Evolutionary conservation across 2,888 invertebrate species (phyloP).

Genomic region (Creontiades dilutus): DNA sequence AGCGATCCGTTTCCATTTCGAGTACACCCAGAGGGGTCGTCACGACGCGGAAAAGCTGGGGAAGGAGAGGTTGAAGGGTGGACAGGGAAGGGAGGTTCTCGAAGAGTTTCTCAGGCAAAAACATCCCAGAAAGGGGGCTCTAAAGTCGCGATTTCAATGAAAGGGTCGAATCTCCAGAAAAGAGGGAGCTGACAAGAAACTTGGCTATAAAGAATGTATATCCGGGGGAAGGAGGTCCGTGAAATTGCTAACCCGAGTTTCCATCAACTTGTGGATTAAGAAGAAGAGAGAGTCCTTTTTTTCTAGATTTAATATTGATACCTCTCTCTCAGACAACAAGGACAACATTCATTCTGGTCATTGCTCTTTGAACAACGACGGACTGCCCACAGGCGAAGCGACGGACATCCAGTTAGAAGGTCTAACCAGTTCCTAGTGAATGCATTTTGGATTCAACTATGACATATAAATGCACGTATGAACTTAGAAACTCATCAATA

Average conservation of each 20-base stretch:
- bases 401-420: too few species aligned
- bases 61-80: too few species aligned
- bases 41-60: background rate
- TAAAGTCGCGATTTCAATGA: constrained; percentile 30
- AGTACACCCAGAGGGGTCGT: background rate
- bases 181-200: constrained; percentile 24
- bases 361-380: too few species aligned
- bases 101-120: background rate
- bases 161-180: constrained; percentile 4
- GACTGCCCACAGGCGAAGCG: too few species aligned
- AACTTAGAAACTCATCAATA: too few species aligned
- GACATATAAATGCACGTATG: too few species aligned
- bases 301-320: background rate
- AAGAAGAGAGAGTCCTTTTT: background rate
- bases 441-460: too few species aligned
- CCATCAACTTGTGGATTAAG: constrained; percentile 21
- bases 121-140: background rate
- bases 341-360: too few species aligned
- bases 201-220: constrained; percentile 43
- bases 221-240: constrained; percentile 31
- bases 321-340: background rate
- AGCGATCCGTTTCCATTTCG: background rate
- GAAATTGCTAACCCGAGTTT: constrained; percentile 29
- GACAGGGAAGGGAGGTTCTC: background rate
- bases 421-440: too few species aligned